phyloP scores from a whole-genome alignment of 2,888 invertebrate species.

The Phragmatobia fuliginosa region DNA sequence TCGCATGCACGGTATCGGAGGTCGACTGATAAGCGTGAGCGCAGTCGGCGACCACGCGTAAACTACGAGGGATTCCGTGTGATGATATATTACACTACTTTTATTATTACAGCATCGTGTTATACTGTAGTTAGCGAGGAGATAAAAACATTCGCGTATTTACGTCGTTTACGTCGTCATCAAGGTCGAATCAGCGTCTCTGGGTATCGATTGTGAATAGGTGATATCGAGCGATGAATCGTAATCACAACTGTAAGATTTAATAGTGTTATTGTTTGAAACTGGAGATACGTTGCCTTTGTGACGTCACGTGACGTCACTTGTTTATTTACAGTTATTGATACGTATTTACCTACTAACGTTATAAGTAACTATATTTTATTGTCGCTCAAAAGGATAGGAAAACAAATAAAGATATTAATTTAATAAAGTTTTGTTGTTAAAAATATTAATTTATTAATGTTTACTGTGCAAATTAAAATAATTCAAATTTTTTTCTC shows the following conservation, averaged over 20 bases:
- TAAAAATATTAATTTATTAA: too few species aligned
- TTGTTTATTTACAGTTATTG: slow-evolving; percentile 14
- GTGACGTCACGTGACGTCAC: slow-evolving; percentile 38
- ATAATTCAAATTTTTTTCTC: too few species aligned
- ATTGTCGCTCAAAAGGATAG: background rate
- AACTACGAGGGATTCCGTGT: slow-evolving; percentile 54
- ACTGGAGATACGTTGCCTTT: slow-evolving; percentile 23
- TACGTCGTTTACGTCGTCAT: slow-evolving; percentile 41
- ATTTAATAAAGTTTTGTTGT: too few species aligned
- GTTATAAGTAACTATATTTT: slow-evolving; percentile 8
- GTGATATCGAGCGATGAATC: slow-evolving; percentile 41
- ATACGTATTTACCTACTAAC: background rate
- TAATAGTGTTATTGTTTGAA: slow-evolving; percentile 45
- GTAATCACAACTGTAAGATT: slow-evolving; percentile 38
- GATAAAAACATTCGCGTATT: slow-evolving; percentile 54
- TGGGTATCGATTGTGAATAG: slow-evolving; percentile 39
- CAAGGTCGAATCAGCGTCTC: slow-evolving; percentile 39
- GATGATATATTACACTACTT: slow-evolving; percentile 45
- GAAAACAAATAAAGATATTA: slow-evolving; percentile 1
- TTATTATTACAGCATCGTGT: slow-evolving; percentile 50
- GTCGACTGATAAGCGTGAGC: slow-evolving; percentile 75
- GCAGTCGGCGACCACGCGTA: slow-evolving; percentile 62
- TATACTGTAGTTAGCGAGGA: slow-evolving; percentile 50
- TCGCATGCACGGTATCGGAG: slow-evolving; percentile 60
- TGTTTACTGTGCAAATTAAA: too few species aligned